These are phyloP conservation scores for Cheilosia impressa DNA, from an alignment of 2,888 invertebrate species.

Conservation along the genomic window DNA sequence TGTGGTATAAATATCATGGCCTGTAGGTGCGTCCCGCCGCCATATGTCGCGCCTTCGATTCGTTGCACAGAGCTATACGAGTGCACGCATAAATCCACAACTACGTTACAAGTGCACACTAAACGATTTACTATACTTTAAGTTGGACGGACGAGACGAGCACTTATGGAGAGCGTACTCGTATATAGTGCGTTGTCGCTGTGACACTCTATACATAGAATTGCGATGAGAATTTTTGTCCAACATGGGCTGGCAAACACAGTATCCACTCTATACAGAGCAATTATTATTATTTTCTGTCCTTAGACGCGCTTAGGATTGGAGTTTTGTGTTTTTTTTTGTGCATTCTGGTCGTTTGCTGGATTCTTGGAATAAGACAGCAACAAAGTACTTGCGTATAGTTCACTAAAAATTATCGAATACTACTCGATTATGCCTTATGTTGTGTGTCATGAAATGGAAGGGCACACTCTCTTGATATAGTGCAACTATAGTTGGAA, in stretches of 20 bases:
- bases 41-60: conserved; percentile 72
- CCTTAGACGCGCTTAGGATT: conserved; percentile 25
- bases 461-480: conserved; percentile 34
- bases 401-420: conserved; percentile 30
- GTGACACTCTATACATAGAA: conserved; percentile 62
- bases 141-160: conserved; percentile 21
- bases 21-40: conserved; percentile 69
- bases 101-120: conserved; percentile 45
- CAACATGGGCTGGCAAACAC: conserved; percentile 38
- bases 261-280: neutral
- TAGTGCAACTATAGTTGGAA: conserved; percentile 26
- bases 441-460: conserved; percentile 38
- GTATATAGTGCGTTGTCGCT: conserved; percentile 9
- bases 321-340: conserved; percentile 10
- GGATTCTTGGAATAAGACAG: conserved; percentile 34
- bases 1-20: conserved; percentile 53
- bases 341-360: conserved; percentile 44
- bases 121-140: conserved; percentile 67
- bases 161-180: conserved; percentile 8
- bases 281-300: conserved; percentile 30
- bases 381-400: conserved; percentile 38
- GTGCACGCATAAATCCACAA: conserved; percentile 56
- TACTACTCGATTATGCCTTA: neutral
- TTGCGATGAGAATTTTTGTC: conserved; percentile 64
- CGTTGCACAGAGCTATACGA: conserved; percentile 22